These are phyloP conservation scores for Ctenicera cuprea DNA, from an alignment of 2,888 invertebrate species.

Conservation along the genomic window DNA sequence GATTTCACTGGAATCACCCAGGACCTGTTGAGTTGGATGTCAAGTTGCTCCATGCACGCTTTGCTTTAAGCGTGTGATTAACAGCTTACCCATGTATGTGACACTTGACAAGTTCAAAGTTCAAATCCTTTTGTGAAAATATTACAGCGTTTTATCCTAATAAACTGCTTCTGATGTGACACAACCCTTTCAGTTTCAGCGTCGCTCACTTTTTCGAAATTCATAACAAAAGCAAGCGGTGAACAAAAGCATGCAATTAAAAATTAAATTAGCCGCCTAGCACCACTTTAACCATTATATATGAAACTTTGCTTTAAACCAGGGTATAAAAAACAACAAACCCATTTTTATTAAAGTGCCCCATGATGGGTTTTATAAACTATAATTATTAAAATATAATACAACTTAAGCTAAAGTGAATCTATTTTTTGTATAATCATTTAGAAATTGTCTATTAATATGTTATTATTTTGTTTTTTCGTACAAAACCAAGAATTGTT, in stretches of 20 bases:
- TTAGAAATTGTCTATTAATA: too few relatives aligned
- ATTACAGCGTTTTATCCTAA: constrained; percentile 28
- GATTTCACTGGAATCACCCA: background rate
- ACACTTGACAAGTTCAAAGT: constrained; percentile 27
- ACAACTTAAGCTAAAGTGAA: too few relatives aligned
- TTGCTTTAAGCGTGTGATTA: constrained; percentile 24
- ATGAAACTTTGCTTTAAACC: background rate
- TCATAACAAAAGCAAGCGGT: background rate
- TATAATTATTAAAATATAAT: too few relatives aligned
- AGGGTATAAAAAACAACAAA: too few relatives aligned
- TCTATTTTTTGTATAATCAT: too few relatives aligned
- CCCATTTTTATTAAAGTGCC: too few relatives aligned
- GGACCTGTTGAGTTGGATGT: constrained; percentile 25
- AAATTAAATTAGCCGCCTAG: constrained; percentile 5
- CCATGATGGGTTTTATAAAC: too few relatives aligned
- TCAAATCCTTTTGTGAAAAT: constrained; percentile 24
- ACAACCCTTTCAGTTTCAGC: background rate
- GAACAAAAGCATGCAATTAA: constrained; percentile 11
- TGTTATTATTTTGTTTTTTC: too few relatives aligned
- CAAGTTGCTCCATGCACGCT: constrained; percentile 10
- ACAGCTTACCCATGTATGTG: constrained; percentile 29
- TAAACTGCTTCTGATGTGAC: constrained; percentile 19
- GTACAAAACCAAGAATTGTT: too few relatives aligned
- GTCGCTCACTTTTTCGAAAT: background rate
- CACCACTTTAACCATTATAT: background rate